These are phyloP conservation scores for Volucella bombylans DNA, from an alignment of 2,888 invertebrate species.

Conservation along the genomic window DNA sequence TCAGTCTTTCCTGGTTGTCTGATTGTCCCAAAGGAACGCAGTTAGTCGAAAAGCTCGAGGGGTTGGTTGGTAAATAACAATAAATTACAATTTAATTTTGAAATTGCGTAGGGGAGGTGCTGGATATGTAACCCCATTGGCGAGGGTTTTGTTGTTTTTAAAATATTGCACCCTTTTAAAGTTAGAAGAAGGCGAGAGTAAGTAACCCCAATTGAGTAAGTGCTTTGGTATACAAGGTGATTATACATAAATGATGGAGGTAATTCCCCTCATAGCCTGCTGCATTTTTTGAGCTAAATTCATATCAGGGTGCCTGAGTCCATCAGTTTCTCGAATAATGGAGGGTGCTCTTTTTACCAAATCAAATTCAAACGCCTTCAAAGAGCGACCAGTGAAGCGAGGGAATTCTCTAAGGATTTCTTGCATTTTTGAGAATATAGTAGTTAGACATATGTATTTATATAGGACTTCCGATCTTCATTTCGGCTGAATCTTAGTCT, in stretches of 20 bases:
- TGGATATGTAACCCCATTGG: conserved; percentile 30
- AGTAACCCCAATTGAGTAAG: conserved; percentile 13
- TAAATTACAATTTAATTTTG: conserved; percentile 74
- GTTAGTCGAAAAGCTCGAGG: not conserved
- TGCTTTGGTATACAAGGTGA: conserved; percentile 11
- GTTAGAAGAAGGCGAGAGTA: not conserved
- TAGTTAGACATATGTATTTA: too few species aligned
- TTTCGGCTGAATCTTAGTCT: too few species aligned
- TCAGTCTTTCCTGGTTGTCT: not conserved
- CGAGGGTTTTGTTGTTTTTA: conserved; percentile 35
- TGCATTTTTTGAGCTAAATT: too few species aligned
- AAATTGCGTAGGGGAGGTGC: conserved; percentile 37
- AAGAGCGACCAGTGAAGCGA: too few species aligned
- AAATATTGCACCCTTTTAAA: conserved; percentile 31
- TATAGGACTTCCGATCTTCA: too few species aligned
- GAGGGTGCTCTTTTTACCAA: too few species aligned
- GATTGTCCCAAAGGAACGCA: conserved; percentile 24
- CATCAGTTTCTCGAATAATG: too few species aligned
- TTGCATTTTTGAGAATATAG: too few species aligned
- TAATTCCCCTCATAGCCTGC: too few species aligned
- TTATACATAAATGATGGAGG: conserved; percentile 3
- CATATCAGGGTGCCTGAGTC: too few species aligned
- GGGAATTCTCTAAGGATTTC: too few species aligned
- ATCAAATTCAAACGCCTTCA: too few species aligned
- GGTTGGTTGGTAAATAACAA: conserved; percentile 64